These are phyloP conservation scores for Pectinophora gossypiella DNA, from an alignment of 1,140 invertebrate genomes.

Conservation along the genomic window DNA sequence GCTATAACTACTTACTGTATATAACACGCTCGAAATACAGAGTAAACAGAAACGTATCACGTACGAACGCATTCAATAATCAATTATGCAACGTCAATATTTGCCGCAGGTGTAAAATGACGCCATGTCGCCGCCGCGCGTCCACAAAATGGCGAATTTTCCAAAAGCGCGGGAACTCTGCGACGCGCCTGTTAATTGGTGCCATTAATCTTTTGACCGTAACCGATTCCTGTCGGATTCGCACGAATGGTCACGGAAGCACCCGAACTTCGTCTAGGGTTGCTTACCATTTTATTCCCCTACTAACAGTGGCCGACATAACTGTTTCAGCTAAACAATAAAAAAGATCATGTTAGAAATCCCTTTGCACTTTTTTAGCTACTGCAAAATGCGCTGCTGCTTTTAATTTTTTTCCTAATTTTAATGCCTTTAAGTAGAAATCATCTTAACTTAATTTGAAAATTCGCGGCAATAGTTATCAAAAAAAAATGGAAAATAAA, in stretches of 20 bases:
- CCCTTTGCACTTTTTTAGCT: too few relatives aligned
- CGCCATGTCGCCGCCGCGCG: neutral
- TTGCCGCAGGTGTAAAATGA: constrained; percentile 28
- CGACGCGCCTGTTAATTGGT: constrained; percentile 38
- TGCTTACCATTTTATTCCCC: too few relatives aligned
- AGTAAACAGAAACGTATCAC: neutral
- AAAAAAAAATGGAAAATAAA: too few relatives aligned
- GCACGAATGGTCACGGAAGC: constrained; percentile 21
- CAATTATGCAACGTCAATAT: constrained; percentile 29
- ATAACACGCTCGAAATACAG: neutral
- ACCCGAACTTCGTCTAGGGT: constrained; percentile 8
- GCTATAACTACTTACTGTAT: too few relatives aligned
- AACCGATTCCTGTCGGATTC: constrained; percentile 24
- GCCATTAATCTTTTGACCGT: constrained; percentile 48
- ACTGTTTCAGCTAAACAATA: too few relatives aligned
- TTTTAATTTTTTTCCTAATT: too few relatives aligned
- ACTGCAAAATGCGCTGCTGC: too few relatives aligned
- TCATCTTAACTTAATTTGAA: too few relatives aligned
- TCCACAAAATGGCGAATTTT: constrained; percentile 21
- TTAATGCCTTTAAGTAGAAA: too few relatives aligned
- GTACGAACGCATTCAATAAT: constrained; percentile 6
- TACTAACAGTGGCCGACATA: too few relatives aligned
- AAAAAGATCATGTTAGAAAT: too few relatives aligned
- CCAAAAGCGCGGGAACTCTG: constrained; percentile 26
- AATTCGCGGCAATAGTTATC: too few relatives aligned